A percentile compares a stretch with the other conserved stretches of the same genome.
Conservation (phyloP, 2,888 invertebrate species). For the Athalia cordata region DNA sequence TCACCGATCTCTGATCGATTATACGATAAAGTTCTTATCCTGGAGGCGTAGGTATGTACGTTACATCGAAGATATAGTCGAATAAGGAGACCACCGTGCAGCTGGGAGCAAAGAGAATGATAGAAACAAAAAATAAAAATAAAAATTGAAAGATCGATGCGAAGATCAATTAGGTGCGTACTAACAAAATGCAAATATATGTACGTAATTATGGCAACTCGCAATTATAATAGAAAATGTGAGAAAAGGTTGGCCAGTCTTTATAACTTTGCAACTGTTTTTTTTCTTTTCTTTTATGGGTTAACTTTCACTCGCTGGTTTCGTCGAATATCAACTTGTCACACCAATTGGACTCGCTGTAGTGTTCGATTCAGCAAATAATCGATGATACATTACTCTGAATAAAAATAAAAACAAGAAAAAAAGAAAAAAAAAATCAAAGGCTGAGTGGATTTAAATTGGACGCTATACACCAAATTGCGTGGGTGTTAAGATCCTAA, state of each 20-base stretch:
- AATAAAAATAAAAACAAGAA: slow-evolving; percentile 20
- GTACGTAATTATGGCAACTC: background rate
- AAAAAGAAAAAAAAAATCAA: background rate
- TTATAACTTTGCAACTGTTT: too few species aligned
- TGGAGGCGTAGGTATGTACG: background rate
- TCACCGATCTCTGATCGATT: slow-evolving; percentile 41
- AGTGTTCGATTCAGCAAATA: too few species aligned
- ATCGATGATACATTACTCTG: too few species aligned
- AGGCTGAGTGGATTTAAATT: background rate
- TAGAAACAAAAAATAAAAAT: background rate
- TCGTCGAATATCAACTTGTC: too few species aligned
- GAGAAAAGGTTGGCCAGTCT: background rate
- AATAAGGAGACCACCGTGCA: slow-evolving; percentile 38
- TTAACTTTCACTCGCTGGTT: too few species aligned
- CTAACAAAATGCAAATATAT: background rate
- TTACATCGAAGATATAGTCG: slow-evolving; percentile 22
- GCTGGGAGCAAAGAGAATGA: background rate
- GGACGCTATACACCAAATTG: background rate
- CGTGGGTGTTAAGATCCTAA: slow-evolving; percentile 58
- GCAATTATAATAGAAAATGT: too few species aligned
- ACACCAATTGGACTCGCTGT: too few species aligned
- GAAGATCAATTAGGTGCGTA: background rate
- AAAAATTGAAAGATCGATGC: slow-evolving; percentile 7
- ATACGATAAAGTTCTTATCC: slow-evolving; percentile 38
- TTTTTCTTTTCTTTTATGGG: too few species aligned